Conservation (phyloP, 2,888 invertebrate species). For the Glyphotaelius pellucidus region DNA sequence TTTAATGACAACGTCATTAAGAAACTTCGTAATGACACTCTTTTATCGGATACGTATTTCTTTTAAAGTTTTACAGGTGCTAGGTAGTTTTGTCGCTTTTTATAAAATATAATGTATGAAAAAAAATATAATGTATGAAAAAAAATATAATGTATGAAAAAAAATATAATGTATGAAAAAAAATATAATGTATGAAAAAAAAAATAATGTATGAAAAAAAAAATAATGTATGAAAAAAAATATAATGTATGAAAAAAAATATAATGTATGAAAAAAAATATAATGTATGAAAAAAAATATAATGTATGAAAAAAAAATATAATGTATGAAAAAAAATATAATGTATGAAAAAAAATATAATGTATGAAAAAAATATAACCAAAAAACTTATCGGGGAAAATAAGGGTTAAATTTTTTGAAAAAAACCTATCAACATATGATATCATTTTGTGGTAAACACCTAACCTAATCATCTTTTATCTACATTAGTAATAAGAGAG, state of each 20-base stretch:
- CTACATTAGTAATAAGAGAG: no score
- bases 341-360: not conserved
- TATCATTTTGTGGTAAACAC: no score
- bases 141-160: no score
- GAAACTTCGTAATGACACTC: not conserved
- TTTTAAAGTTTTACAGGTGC: not conserved
- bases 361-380: no score
- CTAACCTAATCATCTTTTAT: no score
- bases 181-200: no score
- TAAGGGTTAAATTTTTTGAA: not conserved
- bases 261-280: not conserved
- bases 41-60: not conserved
- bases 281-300: no score
- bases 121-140: no score
- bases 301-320: not conserved
- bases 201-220: no score
- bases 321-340: no score
- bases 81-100: not conserved
- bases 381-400: not conserved
- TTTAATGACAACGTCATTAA: not conserved
- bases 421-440: no score
- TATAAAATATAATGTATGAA: not conserved
- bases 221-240: not conserved
- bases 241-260: no score
- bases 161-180: not conserved